Percentiles rank a stretch among this genome's conserved stretches.
Conservation (phyloP, 2,113 vertebrate species). For the Perccottus glenii region DNA sequence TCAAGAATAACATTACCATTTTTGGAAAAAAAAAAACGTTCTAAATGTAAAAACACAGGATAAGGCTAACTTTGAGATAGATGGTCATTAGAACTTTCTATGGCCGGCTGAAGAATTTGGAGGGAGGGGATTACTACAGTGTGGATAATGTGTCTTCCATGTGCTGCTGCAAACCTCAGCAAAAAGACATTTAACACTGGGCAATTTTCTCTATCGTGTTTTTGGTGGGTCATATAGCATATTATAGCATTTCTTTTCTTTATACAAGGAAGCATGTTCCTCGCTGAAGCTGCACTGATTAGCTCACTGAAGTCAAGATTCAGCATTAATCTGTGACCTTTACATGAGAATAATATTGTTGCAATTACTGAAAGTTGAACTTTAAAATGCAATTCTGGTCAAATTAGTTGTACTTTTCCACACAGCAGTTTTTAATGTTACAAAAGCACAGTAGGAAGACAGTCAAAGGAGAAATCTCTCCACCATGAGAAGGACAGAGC, state of each 20-base stretch:
- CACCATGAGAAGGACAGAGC: no score
- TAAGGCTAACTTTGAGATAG: constrained; percentile 46
- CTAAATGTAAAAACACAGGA: constrained; percentile 44
- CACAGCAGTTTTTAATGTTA: not conserved
- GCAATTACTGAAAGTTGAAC: constrained; percentile 8
- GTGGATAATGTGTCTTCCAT: constrained; percentile 70
- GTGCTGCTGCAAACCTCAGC: constrained; percentile 51
- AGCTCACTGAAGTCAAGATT: constrained; percentile 39
- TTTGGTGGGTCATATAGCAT: constrained; percentile 52
- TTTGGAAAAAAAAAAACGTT: constrained; percentile 16
- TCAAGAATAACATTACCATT: constrained; percentile 15
- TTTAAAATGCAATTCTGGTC: constrained; percentile 4
- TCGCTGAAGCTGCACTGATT: constrained; percentile 58
- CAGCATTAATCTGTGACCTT: constrained; percentile 7
- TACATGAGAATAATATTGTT: not conserved
- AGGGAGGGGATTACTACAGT: constrained; percentile 43
- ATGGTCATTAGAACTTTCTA: constrained; percentile 41
- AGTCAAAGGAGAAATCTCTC: not conserved
- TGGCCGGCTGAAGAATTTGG: constrained; percentile 46
- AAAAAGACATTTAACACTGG: constrained; percentile 65
- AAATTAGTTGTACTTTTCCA: constrained; percentile 1
- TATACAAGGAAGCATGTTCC: constrained; percentile 54
- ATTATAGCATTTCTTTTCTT: constrained; percentile 62
- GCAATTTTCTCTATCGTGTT: constrained; percentile 52
- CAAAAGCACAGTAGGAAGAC: not conserved